Evolutionary conservation across 2,888 invertebrate species (phyloP).

Genomic region (Drosophila crucigera): DNA sequence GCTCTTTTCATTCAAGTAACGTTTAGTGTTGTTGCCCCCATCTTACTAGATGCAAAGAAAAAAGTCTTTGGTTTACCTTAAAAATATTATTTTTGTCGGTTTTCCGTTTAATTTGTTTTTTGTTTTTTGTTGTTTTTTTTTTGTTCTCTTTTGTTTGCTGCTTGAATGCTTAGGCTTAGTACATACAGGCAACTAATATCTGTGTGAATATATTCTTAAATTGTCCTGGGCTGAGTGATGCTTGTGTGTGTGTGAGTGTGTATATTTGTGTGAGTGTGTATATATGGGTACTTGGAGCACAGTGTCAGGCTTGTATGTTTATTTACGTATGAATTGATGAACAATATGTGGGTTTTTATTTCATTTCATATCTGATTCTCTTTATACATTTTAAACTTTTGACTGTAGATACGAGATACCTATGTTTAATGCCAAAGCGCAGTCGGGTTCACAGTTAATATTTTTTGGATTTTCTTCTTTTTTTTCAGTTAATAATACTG

Average conservation of each 20-base stretch:
- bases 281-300: constrained; percentile 41
- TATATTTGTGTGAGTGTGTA: constrained; percentile 17
- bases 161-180: constrained; percentile 64
- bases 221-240: constrained; percentile 44
- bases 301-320: constrained; percentile 39
- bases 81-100: constrained; percentile 60
- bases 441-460: constrained; percentile 30
- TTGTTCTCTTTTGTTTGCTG: constrained; percentile 9
- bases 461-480: not conserved
- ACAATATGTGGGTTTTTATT: constrained; percentile 40
- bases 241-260: constrained; percentile 10
- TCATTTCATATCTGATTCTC: constrained; percentile 10
- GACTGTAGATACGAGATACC: constrained; percentile 6
- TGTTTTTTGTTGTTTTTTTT: not conserved
- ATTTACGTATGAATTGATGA: constrained; percentile 70
- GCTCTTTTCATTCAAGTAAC: constrained; percentile 44
- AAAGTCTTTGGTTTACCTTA: constrained; percentile 85
- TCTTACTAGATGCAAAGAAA: constrained; percentile 80
- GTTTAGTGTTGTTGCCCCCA: constrained; percentile 59
- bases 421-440: constrained; percentile 42
- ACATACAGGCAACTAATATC: constrained; percentile 73
- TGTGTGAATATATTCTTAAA: constrained; percentile 27
- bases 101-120: constrained; percentile 18
- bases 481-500: constrained; percentile 7
- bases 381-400: constrained; percentile 29